Conservation (phyloP, 1,140 invertebrate genomes). For the Tetranychus cinnabarinus region DNA sequence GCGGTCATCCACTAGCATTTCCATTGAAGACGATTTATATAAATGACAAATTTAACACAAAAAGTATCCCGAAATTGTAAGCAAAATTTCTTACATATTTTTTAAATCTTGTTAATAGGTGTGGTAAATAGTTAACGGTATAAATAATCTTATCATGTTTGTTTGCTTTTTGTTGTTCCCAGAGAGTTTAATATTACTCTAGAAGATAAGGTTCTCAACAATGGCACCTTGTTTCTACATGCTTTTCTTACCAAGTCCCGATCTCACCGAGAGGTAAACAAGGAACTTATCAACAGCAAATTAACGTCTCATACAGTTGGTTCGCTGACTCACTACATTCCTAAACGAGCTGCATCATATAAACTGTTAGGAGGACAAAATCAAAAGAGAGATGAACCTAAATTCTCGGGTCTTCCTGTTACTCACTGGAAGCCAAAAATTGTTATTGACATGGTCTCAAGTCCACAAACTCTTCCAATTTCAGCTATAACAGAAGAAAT, state of each 20-base stretch:
- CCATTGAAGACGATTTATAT: neutral
- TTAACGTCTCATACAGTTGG: conserved; percentile 29
- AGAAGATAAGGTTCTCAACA: conserved; percentile 40
- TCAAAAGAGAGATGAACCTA: too few species aligned
- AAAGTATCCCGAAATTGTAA: neutral
- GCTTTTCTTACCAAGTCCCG: conserved; percentile 22
- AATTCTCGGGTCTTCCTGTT: neutral
- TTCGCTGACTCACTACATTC: conserved; percentile 36
- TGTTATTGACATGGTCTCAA: neutral
- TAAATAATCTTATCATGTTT: neutral
- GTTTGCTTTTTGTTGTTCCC: conserved; percentile 22
- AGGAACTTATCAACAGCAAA: conserved; percentile 24
- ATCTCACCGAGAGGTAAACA: conserved; percentile 13
- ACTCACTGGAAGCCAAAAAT: conserved; percentile 12
- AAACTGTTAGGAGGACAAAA: conserved; percentile 35
- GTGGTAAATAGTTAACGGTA: too few species aligned
- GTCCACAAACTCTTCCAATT: conserved; percentile 1
- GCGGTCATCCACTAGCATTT: neutral
- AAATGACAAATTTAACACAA: neutral
- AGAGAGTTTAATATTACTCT: conserved; percentile 26
- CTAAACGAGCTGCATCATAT: conserved; percentile 45
- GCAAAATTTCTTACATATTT: neutral
- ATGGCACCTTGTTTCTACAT: conserved; percentile 45
- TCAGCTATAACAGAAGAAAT: conserved; percentile 3
- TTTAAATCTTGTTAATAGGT: too few species aligned